Evolutionary conservation across 2,113 vertebrate species (phyloP), one percentile per base, ranked within the genome.

Genomic region (Dunckerocampus dactyliophorus): DNA sequence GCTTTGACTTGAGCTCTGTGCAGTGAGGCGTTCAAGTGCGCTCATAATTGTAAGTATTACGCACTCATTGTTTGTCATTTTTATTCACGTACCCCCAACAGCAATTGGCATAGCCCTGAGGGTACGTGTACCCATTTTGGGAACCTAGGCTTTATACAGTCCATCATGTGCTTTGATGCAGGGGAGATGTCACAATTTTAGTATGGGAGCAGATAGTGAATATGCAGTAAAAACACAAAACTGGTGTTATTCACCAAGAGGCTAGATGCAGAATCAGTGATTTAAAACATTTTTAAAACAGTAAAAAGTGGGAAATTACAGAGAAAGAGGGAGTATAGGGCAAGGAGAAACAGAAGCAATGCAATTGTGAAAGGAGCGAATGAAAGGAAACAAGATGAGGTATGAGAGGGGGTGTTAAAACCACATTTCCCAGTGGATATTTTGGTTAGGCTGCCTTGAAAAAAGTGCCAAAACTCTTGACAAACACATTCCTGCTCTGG

Each of bases 371-470:
- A 78, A 75, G 16, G 22, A 55, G 55, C 59, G 58, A 79, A 45
- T 67, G 63, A 72, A 62, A 71, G 55, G 69, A 77, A 75, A 74
- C 0, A 50, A 62, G 68, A 81, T 59, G 34, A 81, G 66, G 71
- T 56, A 65, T 72, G 69, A 69, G 82, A 80, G 82, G 80, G 72
- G 82, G 80, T 69, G 75, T 87, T 69, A 63, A 79, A 82, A 82
- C 78, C 77, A 82, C 80, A 76, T 86, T 79, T 85, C 86, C 82
- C 82, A 67, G 62, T 46, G 76, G 83, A 80, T 82, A 63, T 76
- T 71, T 79, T 79, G 78, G 70, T 81, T n/a, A 80, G 65, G 37
- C 74, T 67, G 62, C 39, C 21, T 67, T 72, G 74, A 81, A 61
- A 74, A 80, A 85, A 82, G 74, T 77, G 82, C 72, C 82, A 81